phyloP scores from a whole-genome alignment of 2,888 invertebrate species.

The Branchellion lobata region DNA sequence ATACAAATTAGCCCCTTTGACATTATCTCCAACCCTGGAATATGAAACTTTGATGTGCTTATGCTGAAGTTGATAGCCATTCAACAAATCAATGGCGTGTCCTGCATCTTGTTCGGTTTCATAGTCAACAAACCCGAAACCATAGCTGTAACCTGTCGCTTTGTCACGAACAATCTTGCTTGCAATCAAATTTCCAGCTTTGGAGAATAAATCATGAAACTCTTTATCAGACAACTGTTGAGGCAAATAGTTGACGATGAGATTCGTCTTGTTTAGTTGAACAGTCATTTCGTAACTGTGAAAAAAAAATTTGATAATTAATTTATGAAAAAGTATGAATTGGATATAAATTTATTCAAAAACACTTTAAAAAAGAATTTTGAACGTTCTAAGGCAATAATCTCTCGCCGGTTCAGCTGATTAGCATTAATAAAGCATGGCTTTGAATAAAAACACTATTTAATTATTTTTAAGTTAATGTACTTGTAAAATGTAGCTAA shows the following conservation, averaged over 20 bases:
- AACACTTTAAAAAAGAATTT: not conserved
- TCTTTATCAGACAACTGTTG: constrained; percentile 90
- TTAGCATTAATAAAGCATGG: constrained; percentile 19
- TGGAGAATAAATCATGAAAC: constrained; percentile 81
- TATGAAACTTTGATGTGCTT: constrained; percentile 86
- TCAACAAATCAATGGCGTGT: constrained; percentile 80
- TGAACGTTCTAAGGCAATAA: not conserved
- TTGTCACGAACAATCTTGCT: constrained; percentile 72
- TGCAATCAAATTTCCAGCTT: constrained; percentile 83
- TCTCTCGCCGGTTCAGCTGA: constrained; percentile 21
- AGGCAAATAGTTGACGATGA: constrained; percentile 92
- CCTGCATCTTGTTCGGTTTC: constrained; percentile 80
- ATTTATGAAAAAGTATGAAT: not conserved
- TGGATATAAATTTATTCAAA: not conserved
- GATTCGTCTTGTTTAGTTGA: constrained; percentile 65
- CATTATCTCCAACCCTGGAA: constrained; percentile 82
- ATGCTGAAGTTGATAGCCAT: constrained; percentile 83
- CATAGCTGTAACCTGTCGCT: constrained; percentile 87
- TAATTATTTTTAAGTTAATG: not conserved
- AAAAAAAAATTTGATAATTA: no score
- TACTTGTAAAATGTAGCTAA: not conserved
- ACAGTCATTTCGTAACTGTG: constrained; percentile 25
- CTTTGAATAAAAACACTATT: not conserved
- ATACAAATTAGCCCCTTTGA: constrained; percentile 90
- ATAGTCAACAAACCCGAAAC: constrained; percentile 93